These are phyloP conservation scores for Petrolisthes manimaculis DNA, from an alignment of 2,888 invertebrate species.

Conservation along the genomic window DNA sequence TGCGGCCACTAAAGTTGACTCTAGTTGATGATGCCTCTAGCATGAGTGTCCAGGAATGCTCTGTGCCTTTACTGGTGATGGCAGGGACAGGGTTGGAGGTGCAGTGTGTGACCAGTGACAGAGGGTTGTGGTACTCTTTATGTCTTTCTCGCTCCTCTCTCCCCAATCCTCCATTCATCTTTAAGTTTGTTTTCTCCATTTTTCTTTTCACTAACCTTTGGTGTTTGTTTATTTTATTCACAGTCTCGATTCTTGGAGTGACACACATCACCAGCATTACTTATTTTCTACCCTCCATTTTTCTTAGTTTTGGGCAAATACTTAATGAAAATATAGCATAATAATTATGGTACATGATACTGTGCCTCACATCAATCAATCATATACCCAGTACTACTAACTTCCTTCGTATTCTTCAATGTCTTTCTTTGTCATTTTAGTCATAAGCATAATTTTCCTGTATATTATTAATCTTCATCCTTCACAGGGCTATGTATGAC, in stretches of 20 bases:
- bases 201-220: neutral
- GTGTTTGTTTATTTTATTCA: neutral
- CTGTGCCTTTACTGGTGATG: neutral
- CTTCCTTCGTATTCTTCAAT: neutral
- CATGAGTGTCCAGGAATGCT: neutral
- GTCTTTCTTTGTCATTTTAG: conserved; percentile 24
- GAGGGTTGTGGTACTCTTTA: neutral
- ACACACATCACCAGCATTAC: neutral
- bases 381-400: neutral
- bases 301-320: conserved; percentile 11
- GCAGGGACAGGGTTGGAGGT: neutral
- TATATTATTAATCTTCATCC: conserved; percentile 8
- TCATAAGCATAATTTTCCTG: conserved; percentile 31
- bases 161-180: neutral
- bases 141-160: neutral
- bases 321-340: neutral
- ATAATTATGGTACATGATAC: conserved; percentile 1
- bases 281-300: neutral
- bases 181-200: neutral
- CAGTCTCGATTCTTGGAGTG: neutral
- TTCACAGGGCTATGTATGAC: conserved; percentile 5
- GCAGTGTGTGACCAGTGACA: neutral
- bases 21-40: neutral
- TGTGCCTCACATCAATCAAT: neutral
- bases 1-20: too few relatives aligned